These are phyloP conservation scores for Drosophila longiperda DNA, from an alignment of 2,888 invertebrate species.

Conservation along the genomic window DNA sequence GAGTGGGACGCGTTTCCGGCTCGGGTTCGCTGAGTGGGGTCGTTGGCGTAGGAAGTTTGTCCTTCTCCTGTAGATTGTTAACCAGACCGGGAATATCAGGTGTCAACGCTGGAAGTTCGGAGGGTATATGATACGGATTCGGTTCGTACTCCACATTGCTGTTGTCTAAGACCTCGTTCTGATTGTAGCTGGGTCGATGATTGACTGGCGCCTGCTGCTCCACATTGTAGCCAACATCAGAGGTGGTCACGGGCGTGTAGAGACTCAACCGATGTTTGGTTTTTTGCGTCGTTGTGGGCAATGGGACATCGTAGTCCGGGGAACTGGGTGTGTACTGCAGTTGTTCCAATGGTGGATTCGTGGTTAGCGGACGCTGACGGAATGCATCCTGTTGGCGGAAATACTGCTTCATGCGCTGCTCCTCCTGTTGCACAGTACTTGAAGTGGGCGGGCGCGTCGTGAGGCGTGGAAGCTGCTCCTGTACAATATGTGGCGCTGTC, in stretches of 20 bases:
- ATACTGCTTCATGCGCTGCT: slow-evolving; percentile 84
- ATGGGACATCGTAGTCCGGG: slow-evolving; percentile 70
- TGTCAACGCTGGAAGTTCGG: slow-evolving; percentile 87
- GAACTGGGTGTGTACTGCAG: slow-evolving; percentile 82
- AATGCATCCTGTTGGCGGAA: slow-evolving; percentile 84
- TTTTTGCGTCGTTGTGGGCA: slow-evolving; percentile 67
- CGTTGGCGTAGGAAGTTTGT: slow-evolving; percentile 74
- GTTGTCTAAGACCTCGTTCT: slow-evolving; percentile 83
- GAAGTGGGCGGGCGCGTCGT: slow-evolving; percentile 75
- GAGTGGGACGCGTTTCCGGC: slow-evolving; percentile 83
- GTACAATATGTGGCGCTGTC: slow-evolving; percentile 30
- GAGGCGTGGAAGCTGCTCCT: slow-evolving; percentile 67
- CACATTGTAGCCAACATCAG: slow-evolving; percentile 75
- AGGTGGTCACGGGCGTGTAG: slow-evolving; percentile 76
- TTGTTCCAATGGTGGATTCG: slow-evolving; percentile 77
- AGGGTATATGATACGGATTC: slow-evolving; percentile 86
- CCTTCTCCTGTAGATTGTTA: slow-evolving; percentile 87
- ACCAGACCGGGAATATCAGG: slow-evolving; percentile 87
- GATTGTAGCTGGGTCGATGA: slow-evolving; percentile 80
- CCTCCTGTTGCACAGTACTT: slow-evolving; percentile 76
- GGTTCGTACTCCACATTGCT: slow-evolving; percentile 84
- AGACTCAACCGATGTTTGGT: slow-evolving; percentile 80
- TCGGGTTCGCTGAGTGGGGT: slow-evolving; percentile 82
- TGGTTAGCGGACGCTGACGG: slow-evolving; percentile 82
- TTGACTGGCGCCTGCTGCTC: slow-evolving; percentile 67